Evolutionary conservation across 2,797 vertebrate genomes (phyloP).

Genomic region (Ctenosaura bakeri): DNA sequence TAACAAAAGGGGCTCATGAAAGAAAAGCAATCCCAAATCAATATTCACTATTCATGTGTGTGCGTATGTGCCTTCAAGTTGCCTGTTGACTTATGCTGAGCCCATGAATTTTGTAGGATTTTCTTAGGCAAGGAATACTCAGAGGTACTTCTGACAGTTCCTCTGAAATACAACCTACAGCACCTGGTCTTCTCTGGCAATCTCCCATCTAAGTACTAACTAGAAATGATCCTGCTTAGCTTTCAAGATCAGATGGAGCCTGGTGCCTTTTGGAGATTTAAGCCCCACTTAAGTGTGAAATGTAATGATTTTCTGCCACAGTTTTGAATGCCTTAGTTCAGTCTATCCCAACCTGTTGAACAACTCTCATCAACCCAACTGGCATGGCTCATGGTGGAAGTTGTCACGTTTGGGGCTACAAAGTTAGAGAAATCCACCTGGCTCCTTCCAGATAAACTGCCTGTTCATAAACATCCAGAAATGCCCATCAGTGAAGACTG

Average conservation of each 20-base stretch:
- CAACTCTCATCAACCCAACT: not conserved
- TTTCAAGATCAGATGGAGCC: no score
- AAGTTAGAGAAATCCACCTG: not conserved
- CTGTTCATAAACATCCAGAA: not conserved
- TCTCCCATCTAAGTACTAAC: no score
- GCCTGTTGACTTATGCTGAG: no score
- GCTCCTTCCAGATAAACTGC: not conserved
- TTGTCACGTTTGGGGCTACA: not conserved
- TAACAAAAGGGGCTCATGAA: not conserved
- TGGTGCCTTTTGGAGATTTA: no score
- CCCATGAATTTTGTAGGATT: no score
- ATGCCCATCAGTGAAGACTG: not conserved
- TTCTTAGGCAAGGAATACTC: no score
- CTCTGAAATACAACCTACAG: no score
- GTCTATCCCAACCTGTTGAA: not conserved
- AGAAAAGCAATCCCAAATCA: not conserved
- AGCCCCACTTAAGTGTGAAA: not conserved
- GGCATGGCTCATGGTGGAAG: no score
- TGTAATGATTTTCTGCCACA: not conserved
- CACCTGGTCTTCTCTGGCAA: no score
- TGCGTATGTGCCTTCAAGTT: no score
- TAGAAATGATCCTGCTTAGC: no score
- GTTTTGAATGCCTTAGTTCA: not conserved
- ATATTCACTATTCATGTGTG: not conserved
- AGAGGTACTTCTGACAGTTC: no score